Conservation (phyloP, 1,140 invertebrate genomes). For the Mycetomoellerius zeteki region DNA sequence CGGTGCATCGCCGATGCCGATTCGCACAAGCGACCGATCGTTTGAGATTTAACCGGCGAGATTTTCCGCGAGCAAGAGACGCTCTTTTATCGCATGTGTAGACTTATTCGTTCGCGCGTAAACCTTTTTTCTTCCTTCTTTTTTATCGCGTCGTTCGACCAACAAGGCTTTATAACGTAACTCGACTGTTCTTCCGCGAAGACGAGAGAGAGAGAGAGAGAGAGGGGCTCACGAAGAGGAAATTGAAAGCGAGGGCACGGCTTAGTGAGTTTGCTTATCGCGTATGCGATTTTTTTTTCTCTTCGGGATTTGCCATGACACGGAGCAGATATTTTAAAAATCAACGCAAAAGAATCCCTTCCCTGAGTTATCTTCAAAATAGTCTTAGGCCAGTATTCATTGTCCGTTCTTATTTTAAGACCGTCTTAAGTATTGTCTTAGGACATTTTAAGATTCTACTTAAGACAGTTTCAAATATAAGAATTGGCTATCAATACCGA, state of each 20-base stretch:
- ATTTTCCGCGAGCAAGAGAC: neutral
- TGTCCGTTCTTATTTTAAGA: too few species aligned
- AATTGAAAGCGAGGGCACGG: slow-evolving; percentile 26
- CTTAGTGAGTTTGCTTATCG: neutral
- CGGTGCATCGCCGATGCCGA: neutral
- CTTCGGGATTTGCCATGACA: neutral
- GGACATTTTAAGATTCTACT: too few species aligned
- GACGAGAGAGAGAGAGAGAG: neutral
- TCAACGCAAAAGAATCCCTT: neutral
- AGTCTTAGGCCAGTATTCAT: too few species aligned
- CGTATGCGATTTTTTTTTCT: neutral
- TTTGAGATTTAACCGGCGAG: neutral
- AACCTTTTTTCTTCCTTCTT: slow-evolving; percentile 31
- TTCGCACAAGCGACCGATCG: neutral
- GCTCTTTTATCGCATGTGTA: slow-evolving; percentile 1
- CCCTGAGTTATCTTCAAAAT: neutral
- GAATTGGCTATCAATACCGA: too few species aligned
- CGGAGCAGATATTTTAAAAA: neutral
- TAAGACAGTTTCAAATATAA: too few species aligned
- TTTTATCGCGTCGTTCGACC: slow-evolving; percentile 10
- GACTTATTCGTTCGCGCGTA: slow-evolving; percentile 10
- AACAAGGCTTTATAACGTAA: slow-evolving; percentile 24
- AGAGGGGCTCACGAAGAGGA: neutral
- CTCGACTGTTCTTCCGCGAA: neutral
- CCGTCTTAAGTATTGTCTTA: too few species aligned